phyloP scores from a whole-genome alignment of 2,797 vertebrate species.

The Phataginus tricuspis region DNA sequence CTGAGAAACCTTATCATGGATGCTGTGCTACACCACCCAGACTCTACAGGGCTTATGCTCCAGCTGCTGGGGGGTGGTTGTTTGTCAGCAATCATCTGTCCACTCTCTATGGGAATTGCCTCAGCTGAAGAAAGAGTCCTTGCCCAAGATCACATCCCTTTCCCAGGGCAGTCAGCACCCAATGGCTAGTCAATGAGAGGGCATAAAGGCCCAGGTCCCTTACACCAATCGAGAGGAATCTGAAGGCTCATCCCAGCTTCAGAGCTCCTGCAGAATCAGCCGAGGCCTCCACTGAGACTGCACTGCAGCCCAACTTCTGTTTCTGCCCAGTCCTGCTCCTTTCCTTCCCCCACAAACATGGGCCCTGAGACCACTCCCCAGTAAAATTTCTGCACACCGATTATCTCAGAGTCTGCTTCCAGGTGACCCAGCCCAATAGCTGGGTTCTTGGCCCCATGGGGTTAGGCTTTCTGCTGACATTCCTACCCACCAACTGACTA shows the following conservation, averaged over 20 bases:
- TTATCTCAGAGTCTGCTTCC: neutral
- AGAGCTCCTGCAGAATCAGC: neutral
- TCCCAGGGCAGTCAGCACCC: neutral
- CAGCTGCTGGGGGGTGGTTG: neutral
- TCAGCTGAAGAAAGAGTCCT: neutral
- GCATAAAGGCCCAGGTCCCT: neutral
- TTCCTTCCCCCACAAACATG: neutral
- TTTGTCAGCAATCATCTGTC: neutral
- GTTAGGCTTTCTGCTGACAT: neutral
- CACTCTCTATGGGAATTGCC: neutral
- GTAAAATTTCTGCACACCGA: neutral
- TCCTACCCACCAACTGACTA: neutral
- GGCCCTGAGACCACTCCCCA: neutral
- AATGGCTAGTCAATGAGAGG: neutral
- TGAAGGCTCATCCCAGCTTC: neutral
- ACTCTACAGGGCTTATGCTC: neutral
- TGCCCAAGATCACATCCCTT: neutral
- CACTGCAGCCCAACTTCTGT: neutral
- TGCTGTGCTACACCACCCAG: neutral
- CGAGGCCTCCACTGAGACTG: neutral
- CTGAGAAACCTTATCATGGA: neutral
- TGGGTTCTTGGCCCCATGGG: neutral
- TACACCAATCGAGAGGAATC: neutral
- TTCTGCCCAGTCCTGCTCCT: neutral
- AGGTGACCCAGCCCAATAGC: neutral